Percentiles rank a stretch among this genome's conserved stretches.
Evolutionary conservation across 2,797 vertebrate genomes (phyloP).

Genomic region (Syngnathus acus): DNA sequence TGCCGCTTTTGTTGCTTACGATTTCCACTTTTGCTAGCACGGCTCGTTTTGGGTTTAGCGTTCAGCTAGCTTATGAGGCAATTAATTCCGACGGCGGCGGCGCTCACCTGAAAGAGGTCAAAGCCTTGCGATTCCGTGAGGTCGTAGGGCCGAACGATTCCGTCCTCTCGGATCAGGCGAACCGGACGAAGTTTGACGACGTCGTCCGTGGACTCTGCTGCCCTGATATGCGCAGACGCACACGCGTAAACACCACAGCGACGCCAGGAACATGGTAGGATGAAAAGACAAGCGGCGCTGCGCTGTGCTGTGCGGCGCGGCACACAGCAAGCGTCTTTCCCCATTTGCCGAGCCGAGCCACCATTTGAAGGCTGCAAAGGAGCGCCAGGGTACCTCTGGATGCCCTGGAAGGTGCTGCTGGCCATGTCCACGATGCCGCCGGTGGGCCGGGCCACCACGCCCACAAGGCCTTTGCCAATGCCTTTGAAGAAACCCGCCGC

Average conservation of each 20-base stretch:
- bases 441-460: constrained; percentile 87
- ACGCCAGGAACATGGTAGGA: too few relatives aligned
- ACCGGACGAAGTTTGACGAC: constrained; percentile 85
- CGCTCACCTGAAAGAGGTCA: constrained; percentile 86
- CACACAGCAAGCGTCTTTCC: constrained; percentile 4
- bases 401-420: constrained; percentile 96
- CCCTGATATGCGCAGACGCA: constrained; percentile 63
- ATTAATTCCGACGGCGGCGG: background rate
- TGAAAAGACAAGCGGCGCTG: too few relatives aligned
- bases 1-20: too few relatives aligned
- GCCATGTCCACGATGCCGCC: constrained; percentile 97
- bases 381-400: constrained; percentile 78
- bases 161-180: constrained; percentile 85
- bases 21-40: too few relatives aligned
- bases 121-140: constrained; percentile 80
- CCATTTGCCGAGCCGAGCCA: background rate
- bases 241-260: background rate
- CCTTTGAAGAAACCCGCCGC: constrained; percentile 97
- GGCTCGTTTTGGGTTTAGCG: too few relatives aligned
- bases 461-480: constrained; percentile 92
- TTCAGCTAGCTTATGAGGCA: too few relatives aligned
- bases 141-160: constrained; percentile 87
- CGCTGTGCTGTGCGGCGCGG: too few relatives aligned
- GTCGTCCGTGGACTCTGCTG: constrained; percentile 87
- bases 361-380: too few relatives aligned